These are phyloP conservation scores for Amphiduros pacificus DNA, from an alignment of 2,888 invertebrate species.

Conservation along the genomic window DNA sequence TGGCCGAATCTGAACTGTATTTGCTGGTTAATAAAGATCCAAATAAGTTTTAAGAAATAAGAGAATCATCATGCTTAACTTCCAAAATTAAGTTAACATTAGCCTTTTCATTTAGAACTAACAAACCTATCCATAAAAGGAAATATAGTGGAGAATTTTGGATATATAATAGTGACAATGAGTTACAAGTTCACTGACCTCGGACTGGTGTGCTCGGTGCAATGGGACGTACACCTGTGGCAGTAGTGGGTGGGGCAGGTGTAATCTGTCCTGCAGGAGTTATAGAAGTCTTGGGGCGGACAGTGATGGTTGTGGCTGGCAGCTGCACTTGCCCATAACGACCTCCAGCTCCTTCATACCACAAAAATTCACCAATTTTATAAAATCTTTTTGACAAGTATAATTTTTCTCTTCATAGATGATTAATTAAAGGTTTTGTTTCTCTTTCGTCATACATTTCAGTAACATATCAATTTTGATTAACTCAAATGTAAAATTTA, in stretches of 20 bases:
- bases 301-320: conserved; percentile 38
- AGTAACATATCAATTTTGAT: not conserved
- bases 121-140: no score
- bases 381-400: no score
- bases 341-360: conserved; percentile 12
- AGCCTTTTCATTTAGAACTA: no score
- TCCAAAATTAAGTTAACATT: no score
- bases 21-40: no score
- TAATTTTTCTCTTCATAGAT: not conserved
- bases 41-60: no score
- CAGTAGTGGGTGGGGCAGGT: not conserved
- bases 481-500: not conserved
- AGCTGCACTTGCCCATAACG: conserved; percentile 36
- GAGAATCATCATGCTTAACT: no score
- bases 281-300: conserved; percentile 41
- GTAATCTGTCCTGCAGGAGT: conserved; percentile 21
- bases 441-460: not conserved
- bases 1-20: no score
- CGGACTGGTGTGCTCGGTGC: conserved; percentile 14
- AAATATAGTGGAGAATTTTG: no score
- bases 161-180: not conserved
- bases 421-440: not conserved
- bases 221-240: conserved; percentile 9
- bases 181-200: not conserved
- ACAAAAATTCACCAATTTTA: no score